Conservation (phyloP, 2,888 invertebrate species). For the Lymantria monacha region DNA sequence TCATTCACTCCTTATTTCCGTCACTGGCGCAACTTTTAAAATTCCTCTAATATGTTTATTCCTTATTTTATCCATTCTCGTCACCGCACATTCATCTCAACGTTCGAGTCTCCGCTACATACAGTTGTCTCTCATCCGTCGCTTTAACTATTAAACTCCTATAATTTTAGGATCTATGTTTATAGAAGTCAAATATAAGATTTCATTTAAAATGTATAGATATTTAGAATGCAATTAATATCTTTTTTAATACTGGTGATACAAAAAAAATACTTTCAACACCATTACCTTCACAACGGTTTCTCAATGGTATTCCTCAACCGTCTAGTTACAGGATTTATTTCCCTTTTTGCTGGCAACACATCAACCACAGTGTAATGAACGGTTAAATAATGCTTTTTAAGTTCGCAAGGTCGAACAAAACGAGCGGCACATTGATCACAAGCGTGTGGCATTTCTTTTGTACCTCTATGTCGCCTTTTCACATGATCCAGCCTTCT, state of each 20-base stretch:
- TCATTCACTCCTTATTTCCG: no score
- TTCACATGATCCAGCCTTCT: slow-evolving; percentile 64
- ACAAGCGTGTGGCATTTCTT: slow-evolving; percentile 58
- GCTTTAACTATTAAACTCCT: no score
- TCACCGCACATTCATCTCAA: no score
- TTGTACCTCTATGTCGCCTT: slow-evolving; percentile 51
- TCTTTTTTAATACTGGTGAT: background rate
- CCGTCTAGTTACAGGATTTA: slow-evolving; percentile 17
- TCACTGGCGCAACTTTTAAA: no score
- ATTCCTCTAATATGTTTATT: no score
- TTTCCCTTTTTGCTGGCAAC: slow-evolving; percentile 25
- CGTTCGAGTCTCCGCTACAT: no score
- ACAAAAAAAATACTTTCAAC: background rate
- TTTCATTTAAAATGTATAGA: no score
- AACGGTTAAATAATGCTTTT: slow-evolving; percentile 54
- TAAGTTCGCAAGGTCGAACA: slow-evolving; percentile 63
- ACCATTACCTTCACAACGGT: slow-evolving; percentile 2
- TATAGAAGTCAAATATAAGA: no score
- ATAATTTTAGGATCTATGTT: no score
- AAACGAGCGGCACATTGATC: slow-evolving; percentile 59
- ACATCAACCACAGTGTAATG: slow-evolving; percentile 45
- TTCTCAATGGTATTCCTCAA: slow-evolving; percentile 20
- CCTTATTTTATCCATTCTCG: no score
- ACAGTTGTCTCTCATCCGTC: no score
- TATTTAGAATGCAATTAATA: no score